Percentiles rank a stretch among this genome's conserved stretches.
Conservation (phyloP, 1,140 invertebrate species). For the Subanguina moxae region DNA sequence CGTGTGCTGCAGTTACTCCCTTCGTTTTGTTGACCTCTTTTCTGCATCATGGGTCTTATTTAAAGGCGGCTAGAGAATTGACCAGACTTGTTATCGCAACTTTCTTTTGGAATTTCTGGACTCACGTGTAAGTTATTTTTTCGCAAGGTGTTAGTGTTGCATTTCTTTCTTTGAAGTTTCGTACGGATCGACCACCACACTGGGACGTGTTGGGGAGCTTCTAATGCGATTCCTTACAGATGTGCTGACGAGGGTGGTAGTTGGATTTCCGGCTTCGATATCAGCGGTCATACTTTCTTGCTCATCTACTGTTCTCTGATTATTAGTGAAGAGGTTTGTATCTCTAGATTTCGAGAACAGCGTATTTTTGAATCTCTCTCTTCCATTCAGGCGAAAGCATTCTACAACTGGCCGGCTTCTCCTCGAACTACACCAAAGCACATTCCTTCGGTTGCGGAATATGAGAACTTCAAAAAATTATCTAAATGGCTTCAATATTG, state of each 20-base stretch:
- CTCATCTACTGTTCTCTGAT: slow-evolving; percentile 51
- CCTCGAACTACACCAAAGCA: slow-evolving; percentile 12
- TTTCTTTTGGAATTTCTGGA: slow-evolving; percentile 80
- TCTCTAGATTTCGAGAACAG: slow-evolving; percentile 4
- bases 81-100: slow-evolving; percentile 76
- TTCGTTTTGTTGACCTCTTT: slow-evolving; percentile 47
- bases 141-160: not conserved
- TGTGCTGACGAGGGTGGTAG: slow-evolving; percentile 34
- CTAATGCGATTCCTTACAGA: slow-evolving; percentile 57
- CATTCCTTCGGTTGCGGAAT: not conserved
- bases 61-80: slow-evolving; percentile 65
- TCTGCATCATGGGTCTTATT: slow-evolving; percentile 58
- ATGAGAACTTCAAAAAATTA: slow-evolving; percentile 61
- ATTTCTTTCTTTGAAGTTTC: slow-evolving; percentile 64
- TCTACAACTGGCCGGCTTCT: slow-evolving; percentile 38
- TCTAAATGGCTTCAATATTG: slow-evolving; percentile 76
- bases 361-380: slow-evolving; percentile 32
- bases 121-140: slow-evolving; percentile 63
- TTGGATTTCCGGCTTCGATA: slow-evolving; percentile 49
- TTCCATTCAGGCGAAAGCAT: slow-evolving; percentile 51
- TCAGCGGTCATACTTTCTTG: slow-evolving; percentile 53
- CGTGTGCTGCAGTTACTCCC: slow-evolving; percentile 34
- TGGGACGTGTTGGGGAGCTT: slow-evolving; percentile 70
- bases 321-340: slow-evolving; percentile 48
- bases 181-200: slow-evolving; percentile 75